Evolutionary conservation across 2,113 vertebrate genomes (phyloP).

Genomic region (Amblyopsis rosae): DNA sequence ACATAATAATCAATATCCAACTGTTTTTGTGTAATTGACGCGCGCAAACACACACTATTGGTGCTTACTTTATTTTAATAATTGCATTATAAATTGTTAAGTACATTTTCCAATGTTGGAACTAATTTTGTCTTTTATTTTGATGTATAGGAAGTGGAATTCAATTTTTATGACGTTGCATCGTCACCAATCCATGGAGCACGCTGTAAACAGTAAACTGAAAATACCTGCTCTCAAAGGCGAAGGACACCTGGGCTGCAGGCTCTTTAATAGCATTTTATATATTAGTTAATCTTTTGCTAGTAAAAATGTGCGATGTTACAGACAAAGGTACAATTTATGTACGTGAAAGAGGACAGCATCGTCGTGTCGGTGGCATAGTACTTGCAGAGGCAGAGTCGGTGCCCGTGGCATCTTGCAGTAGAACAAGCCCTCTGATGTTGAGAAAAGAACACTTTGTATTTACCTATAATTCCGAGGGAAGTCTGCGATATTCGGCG

Average conservation of each 20-base stretch:
- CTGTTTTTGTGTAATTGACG: too few species aligned
- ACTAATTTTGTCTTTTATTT: too few species aligned
- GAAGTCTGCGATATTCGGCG: constrained; percentile 89
- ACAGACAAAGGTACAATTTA: constrained; percentile 77
- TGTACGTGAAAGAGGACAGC: constrained; percentile 85
- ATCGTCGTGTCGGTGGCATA: constrained; percentile 77
- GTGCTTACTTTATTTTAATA: too few species aligned
- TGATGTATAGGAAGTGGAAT: too few species aligned
- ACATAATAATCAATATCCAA: too few species aligned
- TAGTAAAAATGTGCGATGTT: neutral
- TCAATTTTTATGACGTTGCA: too few species aligned
- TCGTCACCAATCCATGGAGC: too few species aligned
- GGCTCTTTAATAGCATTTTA: neutral
- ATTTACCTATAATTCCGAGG: constrained; percentile 90
- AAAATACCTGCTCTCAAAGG: neutral
- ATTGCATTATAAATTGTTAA: too few species aligned
- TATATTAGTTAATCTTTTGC: neutral
- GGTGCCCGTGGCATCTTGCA: constrained; percentile 37
- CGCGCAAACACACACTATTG: too few species aligned
- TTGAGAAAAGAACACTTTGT: constrained; percentile 87
- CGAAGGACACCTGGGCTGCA: neutral
- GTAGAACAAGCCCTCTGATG: constrained; percentile 73
- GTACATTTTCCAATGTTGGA: too few species aligned
- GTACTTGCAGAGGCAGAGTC: constrained; percentile 62
- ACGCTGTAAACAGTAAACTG: too few species aligned